Percentiles rank a stretch among this genome's conserved stretches.
phyloP scores from a whole-genome alignment of 2,797 vertebrate genomes.

The Sebastes nivosus region DNA sequence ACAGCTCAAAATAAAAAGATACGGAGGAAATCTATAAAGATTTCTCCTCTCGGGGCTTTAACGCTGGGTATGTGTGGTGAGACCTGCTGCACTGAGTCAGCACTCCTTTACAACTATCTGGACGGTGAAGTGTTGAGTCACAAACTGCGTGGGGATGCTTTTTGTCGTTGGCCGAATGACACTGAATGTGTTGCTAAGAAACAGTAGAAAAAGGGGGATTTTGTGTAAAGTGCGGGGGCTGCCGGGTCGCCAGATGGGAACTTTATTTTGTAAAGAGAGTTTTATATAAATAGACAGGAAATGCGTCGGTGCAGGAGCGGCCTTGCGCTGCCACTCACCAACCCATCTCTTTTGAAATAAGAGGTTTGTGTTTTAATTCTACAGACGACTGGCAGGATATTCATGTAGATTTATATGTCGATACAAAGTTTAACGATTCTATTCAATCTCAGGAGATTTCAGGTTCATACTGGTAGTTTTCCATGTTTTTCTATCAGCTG shows the following conservation, averaged over 20 bases:
- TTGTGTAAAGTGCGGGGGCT: not conserved
- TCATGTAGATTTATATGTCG: not conserved
- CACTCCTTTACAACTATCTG: conserved; percentile 10
- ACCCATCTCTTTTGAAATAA: not conserved
- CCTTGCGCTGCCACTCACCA: not conserved
- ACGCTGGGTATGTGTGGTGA: not conserved
- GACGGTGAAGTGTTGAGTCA: conserved; percentile 47
- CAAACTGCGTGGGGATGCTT: conserved; percentile 26
- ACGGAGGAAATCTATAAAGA: not conserved
- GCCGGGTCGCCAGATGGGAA: conserved; percentile 19
- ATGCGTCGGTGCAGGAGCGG: not conserved
- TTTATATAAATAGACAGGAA: not conserved
- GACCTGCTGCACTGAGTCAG: conserved; percentile 22
- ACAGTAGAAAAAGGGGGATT: not conserved
- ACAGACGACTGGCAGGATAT: not conserved
- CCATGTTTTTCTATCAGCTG: not conserved
- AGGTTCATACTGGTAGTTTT: not conserved
- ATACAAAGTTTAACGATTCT: not conserved
- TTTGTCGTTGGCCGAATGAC: not conserved
- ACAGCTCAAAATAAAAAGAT: not conserved
- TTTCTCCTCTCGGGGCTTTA: not conserved
- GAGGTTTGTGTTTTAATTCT: not conserved
- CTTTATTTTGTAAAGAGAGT: not conserved
- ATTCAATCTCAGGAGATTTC: not conserved
- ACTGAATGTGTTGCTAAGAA: conserved; percentile 48